Conservation (phyloP, 2,888 invertebrate genomes). For the Beris morrisii region DNA sequence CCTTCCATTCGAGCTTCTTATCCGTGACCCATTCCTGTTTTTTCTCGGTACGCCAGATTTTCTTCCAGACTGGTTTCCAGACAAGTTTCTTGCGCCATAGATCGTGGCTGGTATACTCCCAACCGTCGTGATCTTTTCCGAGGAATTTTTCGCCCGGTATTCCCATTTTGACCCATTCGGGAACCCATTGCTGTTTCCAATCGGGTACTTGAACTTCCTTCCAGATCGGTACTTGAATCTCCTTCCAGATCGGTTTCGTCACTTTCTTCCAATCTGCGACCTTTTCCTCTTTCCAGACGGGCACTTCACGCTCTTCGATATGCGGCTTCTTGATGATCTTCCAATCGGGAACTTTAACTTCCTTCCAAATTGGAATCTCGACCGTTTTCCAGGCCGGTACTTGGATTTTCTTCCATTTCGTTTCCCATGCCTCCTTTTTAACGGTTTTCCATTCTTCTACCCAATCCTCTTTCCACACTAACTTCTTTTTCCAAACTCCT, state of each 20-base stretch:
- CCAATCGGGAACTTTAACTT: conserved; percentile 73
- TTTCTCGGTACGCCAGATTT: conserved; percentile 78
- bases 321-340: conserved; percentile 62
- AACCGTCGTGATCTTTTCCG: conserved; percentile 79
- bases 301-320: conserved; percentile 72
- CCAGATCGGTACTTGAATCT: conserved; percentile 67
- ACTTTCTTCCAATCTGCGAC: conserved; percentile 68
- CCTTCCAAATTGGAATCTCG: conserved; percentile 75
- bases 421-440: conserved; percentile 74
- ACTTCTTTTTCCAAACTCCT: conserved; percentile 80
- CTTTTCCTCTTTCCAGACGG: conserved; percentile 72
- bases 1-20: conserved; percentile 68
- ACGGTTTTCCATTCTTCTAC: conserved; percentile 69
- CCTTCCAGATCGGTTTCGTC: conserved; percentile 60
- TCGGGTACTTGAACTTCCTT: conserved; percentile 61
- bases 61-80: conserved; percentile 71
- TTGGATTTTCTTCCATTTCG: conserved; percentile 74
- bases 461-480: conserved; percentile 83
- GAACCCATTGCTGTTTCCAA: conserved; percentile 65
- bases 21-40: conserved; percentile 73
- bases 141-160: conserved; percentile 79
- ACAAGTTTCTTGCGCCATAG: conserved; percentile 79
- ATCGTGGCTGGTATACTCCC: conserved; percentile 83
- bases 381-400: conserved; percentile 78
- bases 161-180: conserved; percentile 64